Percentiles rank a stretch among this genome's conserved stretches.
Conservation (phyloP, 2,797 vertebrate species). For the Holocentrus rufus region DNA sequence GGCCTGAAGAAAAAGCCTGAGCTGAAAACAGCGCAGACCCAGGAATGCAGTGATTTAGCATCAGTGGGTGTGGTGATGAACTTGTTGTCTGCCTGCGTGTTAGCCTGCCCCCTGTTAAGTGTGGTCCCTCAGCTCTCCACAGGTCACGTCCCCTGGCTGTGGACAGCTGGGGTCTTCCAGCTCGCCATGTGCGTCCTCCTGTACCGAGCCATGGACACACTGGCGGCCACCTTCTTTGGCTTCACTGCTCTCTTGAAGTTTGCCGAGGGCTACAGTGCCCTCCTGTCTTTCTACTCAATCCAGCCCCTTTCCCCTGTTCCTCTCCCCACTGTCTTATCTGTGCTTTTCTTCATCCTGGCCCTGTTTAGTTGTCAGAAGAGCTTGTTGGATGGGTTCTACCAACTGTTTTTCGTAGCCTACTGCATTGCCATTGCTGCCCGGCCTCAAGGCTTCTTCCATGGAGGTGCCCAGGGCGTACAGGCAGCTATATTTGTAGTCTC, state of each 20-base stretch:
- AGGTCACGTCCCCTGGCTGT: slow-evolving; percentile 89
- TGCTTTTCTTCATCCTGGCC: slow-evolving; percentile 84
- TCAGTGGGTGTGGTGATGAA: slow-evolving; percentile 83
- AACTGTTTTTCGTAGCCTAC: slow-evolving; percentile 84
- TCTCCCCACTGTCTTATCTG: slow-evolving; percentile 82
- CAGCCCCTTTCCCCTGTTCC: slow-evolving; percentile 76
- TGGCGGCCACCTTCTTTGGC: slow-evolving; percentile 84
- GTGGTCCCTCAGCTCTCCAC: slow-evolving; percentile 78
- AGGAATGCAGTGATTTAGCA: slow-evolving; percentile 50
- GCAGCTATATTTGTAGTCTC: slow-evolving; percentile 85
- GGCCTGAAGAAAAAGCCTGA: slow-evolving; percentile 56
- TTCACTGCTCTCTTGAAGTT: slow-evolving; percentile 85
- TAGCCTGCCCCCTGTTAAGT: slow-evolving; percentile 84
- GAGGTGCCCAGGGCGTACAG: slow-evolving; percentile 85
- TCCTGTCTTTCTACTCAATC: slow-evolving; percentile 73
- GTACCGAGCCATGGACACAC: slow-evolving; percentile 81
- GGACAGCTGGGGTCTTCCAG: slow-evolving; percentile 87
- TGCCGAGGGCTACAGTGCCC: slow-evolving; percentile 83
- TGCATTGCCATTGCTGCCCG: slow-evolving; percentile 84
- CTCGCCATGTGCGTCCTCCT: slow-evolving; percentile 82
- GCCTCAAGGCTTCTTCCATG: slow-evolving; percentile 82
- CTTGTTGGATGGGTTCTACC: slow-evolving; percentile 82
- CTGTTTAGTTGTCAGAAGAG: slow-evolving; percentile 82
- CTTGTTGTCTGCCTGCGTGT: slow-evolving; percentile 84
- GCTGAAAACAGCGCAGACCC: slow-evolving; percentile 35